Evolutionary conservation across 2,113 vertebrate genomes (phyloP), one percentile per base, ranked within the genome.

Genomic region (Varanus salvator): DNA sequence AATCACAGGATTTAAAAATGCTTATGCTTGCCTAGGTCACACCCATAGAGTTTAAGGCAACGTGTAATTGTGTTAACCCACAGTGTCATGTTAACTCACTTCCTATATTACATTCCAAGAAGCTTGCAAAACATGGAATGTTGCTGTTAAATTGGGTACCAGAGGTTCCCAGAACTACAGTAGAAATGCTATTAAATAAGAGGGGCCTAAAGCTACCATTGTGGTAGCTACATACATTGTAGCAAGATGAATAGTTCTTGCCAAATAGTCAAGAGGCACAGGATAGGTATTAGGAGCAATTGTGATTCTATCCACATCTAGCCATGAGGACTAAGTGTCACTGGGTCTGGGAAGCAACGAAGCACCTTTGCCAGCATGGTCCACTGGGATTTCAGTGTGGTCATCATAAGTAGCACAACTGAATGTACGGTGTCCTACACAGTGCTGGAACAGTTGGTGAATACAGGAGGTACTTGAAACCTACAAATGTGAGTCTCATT

Each of bases 31-130:
- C 83, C 75, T 80, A 7, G 48, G 64, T 85, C 82, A 80, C 80
- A 64, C 74, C 74, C 64, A 80, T 78, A 64, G 0, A 0, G n/a
- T 27, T 88, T 90, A 95, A 95, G 94, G 93, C 93, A 91, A 52
- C 50, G 19, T 50, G 60, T 38, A 54, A 52, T 8, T 8, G 23
- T 31, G 31, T 80, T 68, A 89, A 15, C 64, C 86, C 54, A n/a
- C 27, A 11, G 29, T 34, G 7, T 89, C 78, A 60, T 92, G n/a
- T 64, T 71, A 27, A 57, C 44, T n/a, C 3, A 0, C 66, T 85
- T 1, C 29, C 64, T 85, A 4, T 29, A 82, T 50, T 87, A 84
- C 11, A 3, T 48, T 69, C 6, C 48, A 86, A 92, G 71, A 69
- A 85, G 76, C 38, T 31, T 17, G 64, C 71, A 87, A 87, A 87